phyloP scores from a whole-genome alignment of 2,113 vertebrate genomes.

The Platysteira castanea region DNA sequence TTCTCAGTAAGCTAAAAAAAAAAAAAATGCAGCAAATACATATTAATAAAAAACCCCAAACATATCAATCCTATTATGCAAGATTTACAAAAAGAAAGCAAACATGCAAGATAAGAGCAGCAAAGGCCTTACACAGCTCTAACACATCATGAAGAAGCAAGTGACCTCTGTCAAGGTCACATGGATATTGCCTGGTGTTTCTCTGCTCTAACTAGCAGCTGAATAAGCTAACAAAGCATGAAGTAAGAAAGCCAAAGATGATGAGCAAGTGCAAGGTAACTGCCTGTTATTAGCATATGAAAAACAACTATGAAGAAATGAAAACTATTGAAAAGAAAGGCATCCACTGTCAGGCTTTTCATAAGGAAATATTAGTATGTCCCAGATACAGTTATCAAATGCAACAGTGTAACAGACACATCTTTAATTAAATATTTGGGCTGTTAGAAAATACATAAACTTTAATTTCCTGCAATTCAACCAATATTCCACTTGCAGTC shows the following conservation, averaged over 20 bases:
- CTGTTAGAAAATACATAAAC: neutral
- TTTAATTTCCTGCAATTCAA: neutral
- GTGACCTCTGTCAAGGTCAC: constrained; percentile 31
- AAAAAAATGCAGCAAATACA: neutral
- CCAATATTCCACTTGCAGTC: neutral
- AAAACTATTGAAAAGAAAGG: neutral
- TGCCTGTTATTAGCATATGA: neutral
- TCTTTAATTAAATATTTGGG: neutral
- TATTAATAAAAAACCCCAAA: neutral
- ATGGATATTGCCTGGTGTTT: neutral
- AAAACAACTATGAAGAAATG: neutral
- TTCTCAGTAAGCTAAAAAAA: neutral
- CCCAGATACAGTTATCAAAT: neutral
- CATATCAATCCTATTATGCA: neutral
- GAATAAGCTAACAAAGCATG: neutral
- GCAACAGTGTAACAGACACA: neutral
- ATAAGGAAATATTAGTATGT: neutral
- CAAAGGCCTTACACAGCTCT: neutral
- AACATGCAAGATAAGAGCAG: neutral
- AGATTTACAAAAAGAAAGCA: neutral
- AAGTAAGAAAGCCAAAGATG: neutral
- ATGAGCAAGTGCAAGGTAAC: neutral
- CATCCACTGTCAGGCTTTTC: neutral
- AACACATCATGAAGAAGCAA: neutral
- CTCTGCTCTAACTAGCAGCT: neutral